These are phyloP conservation scores for Tanytarsus gracilentus DNA, from an alignment of 2,888 invertebrate genomes.

Conservation along the genomic window DNA sequence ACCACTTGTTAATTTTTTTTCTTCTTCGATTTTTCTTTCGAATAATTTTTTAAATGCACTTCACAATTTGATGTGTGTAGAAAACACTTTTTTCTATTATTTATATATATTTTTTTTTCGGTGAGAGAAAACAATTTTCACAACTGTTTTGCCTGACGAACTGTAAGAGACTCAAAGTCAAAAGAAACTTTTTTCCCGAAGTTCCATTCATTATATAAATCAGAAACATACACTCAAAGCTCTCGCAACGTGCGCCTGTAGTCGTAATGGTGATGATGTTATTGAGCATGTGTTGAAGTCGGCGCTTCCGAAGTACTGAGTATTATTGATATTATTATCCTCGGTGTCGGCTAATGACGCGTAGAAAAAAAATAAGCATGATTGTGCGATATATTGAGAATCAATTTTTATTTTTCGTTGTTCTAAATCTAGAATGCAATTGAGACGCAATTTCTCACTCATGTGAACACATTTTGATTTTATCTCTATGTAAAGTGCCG, in stretches of 20 bases:
- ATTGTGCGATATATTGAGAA: constrained; percentile 20
- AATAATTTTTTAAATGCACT: background rate
- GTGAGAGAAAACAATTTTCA: constrained; percentile 14
- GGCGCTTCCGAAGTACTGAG: background rate
- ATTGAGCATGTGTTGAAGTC: background rate
- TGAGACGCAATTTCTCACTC: constrained; percentile 26
- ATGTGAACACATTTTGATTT: too few relatives aligned
- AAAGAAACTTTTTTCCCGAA: constrained; percentile 28
- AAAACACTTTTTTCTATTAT: background rate
- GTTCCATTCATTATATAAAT: constrained; percentile 29
- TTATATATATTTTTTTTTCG: too few relatives aligned
- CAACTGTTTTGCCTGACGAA: constrained; percentile 26
- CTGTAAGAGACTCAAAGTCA: constrained; percentile 28
- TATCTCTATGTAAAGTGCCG: too few relatives aligned
- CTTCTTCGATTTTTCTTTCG: background rate
- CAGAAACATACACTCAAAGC: constrained; percentile 21
- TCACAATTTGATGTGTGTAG: too few relatives aligned
- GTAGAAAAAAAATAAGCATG: constrained; percentile 6
- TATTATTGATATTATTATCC: constrained; percentile 11
- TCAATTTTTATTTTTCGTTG: background rate
- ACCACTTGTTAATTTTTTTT: background rate
- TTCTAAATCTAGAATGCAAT: background rate
- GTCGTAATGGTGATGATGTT: constrained; percentile 20
- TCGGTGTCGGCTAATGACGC: constrained; percentile 22
- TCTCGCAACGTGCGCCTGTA: background rate